Percentiles rank a stretch among this genome's conserved stretches.
phyloP scores from a whole-genome alignment of 2,113 vertebrate species.

The Thermophis baileyi region DNA sequence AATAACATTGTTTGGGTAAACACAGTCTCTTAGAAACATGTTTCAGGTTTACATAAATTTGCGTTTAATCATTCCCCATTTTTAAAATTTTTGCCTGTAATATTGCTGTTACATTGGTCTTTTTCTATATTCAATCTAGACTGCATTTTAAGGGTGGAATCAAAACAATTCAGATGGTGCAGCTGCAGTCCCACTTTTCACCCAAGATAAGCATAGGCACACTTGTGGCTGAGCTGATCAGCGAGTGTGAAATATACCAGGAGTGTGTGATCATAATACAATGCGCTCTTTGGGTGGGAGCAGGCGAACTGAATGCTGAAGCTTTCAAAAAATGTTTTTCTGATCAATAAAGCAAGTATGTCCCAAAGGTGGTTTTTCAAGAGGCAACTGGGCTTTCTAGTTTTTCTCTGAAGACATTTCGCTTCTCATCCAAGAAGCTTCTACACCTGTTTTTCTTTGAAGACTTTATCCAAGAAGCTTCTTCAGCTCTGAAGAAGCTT shows the following conservation, averaged over 20 bases:
- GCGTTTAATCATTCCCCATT: neutral
- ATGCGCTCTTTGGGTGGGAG: neutral
- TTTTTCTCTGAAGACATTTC: too few relatives aligned
- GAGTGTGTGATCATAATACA: neutral
- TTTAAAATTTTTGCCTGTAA: neutral
- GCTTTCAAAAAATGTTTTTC: neutral
- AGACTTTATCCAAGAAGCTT: too few relatives aligned
- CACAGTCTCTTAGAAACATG: neutral
- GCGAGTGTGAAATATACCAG: neutral
- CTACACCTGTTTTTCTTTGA: too few relatives aligned
- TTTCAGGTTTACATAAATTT: neutral
- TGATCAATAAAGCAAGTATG: neutral
- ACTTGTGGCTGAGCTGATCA: neutral
- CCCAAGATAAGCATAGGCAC: neutral
- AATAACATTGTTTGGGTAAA: neutral
- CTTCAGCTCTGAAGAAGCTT: too few relatives aligned
- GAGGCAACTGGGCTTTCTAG: too few relatives aligned
- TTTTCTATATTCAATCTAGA: neutral
- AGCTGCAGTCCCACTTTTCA: neutral
- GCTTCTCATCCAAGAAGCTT: too few relatives aligned
- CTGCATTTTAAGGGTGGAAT: neutral
- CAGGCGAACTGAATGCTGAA: neutral
- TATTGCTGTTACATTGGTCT: neutral
- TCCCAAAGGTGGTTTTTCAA: too few relatives aligned
- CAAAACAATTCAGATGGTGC: neutral